Conservation (phyloP, 2,797 vertebrate genomes). For the Chelmon rostratus region DNA sequence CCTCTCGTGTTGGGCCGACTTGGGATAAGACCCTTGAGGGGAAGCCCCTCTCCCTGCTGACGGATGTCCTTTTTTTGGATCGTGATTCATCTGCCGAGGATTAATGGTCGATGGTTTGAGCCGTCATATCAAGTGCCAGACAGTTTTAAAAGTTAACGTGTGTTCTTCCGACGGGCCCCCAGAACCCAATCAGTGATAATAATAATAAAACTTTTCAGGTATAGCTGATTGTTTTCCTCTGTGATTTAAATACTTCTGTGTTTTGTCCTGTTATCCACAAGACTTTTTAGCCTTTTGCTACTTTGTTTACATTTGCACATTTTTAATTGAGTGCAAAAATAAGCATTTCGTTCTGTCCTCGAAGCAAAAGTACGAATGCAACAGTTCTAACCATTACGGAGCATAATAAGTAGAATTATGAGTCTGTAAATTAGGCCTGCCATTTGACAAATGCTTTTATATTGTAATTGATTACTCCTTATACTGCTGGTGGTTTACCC, state of each 20-base stretch:
- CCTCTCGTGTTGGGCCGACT: constrained; percentile 65
- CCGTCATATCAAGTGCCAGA: constrained; percentile 48
- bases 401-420: neutral
- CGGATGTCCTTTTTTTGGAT: constrained; percentile 55
- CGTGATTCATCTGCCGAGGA: constrained; percentile 48
- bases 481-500: neutral
- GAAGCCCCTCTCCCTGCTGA: constrained; percentile 38
- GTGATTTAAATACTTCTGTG: neutral
- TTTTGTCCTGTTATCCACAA: neutral
- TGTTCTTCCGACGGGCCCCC: constrained; percentile 7
- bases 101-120: constrained; percentile 59
- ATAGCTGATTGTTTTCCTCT: neutral
- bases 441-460: neutral
- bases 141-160: constrained; percentile 40
- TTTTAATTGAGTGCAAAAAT: neutral
- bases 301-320: neutral
- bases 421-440: neutral
- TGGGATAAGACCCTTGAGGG: constrained; percentile 69
- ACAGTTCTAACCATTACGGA: neutral
- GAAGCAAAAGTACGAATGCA: neutral
- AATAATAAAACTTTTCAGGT: constrained; percentile 24
- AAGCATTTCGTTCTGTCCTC: neutral
- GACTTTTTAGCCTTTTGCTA: neutral
- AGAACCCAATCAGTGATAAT: neutral
- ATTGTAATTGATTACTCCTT: neutral